These are phyloP conservation scores for Benthosema pterotum DNA, from an alignment of 2,797 vertebrate species.

Conservation along the genomic window DNA sequence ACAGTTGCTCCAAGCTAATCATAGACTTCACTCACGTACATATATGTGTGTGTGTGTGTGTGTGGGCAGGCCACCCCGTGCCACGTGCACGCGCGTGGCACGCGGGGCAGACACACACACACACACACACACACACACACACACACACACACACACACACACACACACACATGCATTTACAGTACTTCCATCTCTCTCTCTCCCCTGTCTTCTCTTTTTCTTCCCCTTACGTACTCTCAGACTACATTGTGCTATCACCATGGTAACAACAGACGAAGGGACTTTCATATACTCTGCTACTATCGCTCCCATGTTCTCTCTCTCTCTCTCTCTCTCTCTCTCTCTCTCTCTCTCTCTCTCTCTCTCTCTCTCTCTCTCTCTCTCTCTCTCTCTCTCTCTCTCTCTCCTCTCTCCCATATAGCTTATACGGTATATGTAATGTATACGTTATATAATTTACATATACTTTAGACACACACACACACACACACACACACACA, in stretches of 20 bases:
- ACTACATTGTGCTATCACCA: constrained; percentile 67
- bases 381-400: constrained; percentile 53
- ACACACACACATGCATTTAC: constrained; percentile 20
- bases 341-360: constrained; percentile 52
- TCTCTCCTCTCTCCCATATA: no score
- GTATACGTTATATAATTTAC: no score
- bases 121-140: constrained; percentile 16
- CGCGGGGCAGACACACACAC: constrained; percentile 32
- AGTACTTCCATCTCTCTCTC: neutral
- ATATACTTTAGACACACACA: no score
- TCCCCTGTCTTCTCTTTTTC: constrained; percentile 8
- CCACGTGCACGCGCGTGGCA: constrained; percentile 21
- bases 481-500: neutral
- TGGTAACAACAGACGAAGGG: constrained; percentile 74
- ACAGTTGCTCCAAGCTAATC: constrained; percentile 63
- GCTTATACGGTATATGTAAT: neutral
- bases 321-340: constrained; percentile 53
- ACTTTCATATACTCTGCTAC: constrained; percentile 56
- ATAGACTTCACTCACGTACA: constrained; percentile 57
- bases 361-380: constrained; percentile 53
- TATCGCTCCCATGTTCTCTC: constrained; percentile 65
- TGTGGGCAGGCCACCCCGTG: no score
- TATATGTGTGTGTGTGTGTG: no score
- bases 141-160: constrained; percentile 21
- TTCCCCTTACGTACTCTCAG: constrained; percentile 37